Conservation (phyloP, 2,113 vertebrate genomes). For the Centropus unirufus region DNA sequence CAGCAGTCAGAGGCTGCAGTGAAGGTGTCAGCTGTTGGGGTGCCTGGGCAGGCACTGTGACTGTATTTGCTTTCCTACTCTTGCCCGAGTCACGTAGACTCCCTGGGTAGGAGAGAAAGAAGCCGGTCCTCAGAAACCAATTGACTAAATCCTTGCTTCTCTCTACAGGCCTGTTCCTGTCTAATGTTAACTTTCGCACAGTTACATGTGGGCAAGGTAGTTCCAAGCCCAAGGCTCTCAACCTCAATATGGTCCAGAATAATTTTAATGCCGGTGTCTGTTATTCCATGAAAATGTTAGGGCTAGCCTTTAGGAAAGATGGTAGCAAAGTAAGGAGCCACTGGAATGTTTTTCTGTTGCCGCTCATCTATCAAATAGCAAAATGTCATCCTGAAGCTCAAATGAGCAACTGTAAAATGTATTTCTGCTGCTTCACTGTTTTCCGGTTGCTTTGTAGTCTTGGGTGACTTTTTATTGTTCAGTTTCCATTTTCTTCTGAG, state of each 20-base stretch:
- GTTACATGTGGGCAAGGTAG: not conserved
- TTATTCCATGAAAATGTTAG: not conserved
- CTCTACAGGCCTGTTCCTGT: not conserved
- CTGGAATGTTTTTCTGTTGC: not conserved
- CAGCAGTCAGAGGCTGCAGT: fast-evolving
- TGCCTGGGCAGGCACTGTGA: not conserved
- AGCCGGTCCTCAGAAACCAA: not conserved
- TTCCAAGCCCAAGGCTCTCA: not conserved
- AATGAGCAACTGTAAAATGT: not conserved
- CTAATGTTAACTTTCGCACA: not conserved
- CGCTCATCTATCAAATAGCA: not conserved
- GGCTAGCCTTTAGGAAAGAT: not conserved
- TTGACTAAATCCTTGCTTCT: not conserved
- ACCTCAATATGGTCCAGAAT: fast-evolving
- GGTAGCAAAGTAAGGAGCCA: not conserved
- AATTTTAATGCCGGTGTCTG: fast-evolving
- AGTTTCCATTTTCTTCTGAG: not conserved
- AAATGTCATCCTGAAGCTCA: not conserved
- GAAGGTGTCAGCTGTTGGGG: fast-evolving
- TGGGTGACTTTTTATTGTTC: not conserved
- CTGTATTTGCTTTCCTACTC: not conserved
- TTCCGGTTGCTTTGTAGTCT: not conserved
- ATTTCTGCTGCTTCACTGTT: slow-evolving; percentile 25
- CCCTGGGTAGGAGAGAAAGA: not conserved
- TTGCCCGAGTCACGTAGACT: fast-evolving